Conservation (phyloP, 2,888 invertebrate genomes). For the Dicycla oo region DNA sequence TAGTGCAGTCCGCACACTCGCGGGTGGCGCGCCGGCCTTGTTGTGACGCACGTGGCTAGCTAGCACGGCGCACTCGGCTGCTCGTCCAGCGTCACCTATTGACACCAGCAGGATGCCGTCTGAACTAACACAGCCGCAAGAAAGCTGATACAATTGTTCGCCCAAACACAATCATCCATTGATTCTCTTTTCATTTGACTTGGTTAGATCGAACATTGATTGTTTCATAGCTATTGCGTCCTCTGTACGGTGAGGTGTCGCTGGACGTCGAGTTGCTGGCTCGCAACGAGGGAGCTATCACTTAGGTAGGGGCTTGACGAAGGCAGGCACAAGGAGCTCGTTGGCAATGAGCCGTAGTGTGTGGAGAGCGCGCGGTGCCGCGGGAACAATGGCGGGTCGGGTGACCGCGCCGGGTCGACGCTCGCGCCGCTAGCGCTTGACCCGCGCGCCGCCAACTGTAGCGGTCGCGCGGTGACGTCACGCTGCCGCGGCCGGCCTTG, state of each 20-base stretch:
- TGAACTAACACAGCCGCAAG: not conserved
- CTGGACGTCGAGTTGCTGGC: not conserved
- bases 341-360: not conserved
- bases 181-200: not conserved
- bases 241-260: not conserved
- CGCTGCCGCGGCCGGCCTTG: conserved; percentile 31
- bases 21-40: no score
- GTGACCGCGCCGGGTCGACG: conserved; percentile 49
- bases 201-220: conserved; percentile 1
- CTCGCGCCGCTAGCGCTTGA: conserved; percentile 36
- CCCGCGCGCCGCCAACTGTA: conserved; percentile 10
- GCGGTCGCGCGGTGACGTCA: conserved; percentile 51
- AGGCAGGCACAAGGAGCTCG: conserved; percentile 8
- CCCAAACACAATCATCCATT: not conserved
- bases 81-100: no score
- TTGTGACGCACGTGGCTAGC: no score
- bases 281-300: not conserved
- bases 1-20: no score
- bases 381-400: conserved; percentile 47
- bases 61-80: no score
- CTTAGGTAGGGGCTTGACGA: not conserved
- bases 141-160: not conserved
- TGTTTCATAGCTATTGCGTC: not conserved
- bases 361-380: not conserved
- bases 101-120: not conserved